Evolutionary conservation across 2,797 vertebrate species (phyloP), one percentile per base, ranked within the genome.

Genomic region (Catostomus latipinnis): DNA sequence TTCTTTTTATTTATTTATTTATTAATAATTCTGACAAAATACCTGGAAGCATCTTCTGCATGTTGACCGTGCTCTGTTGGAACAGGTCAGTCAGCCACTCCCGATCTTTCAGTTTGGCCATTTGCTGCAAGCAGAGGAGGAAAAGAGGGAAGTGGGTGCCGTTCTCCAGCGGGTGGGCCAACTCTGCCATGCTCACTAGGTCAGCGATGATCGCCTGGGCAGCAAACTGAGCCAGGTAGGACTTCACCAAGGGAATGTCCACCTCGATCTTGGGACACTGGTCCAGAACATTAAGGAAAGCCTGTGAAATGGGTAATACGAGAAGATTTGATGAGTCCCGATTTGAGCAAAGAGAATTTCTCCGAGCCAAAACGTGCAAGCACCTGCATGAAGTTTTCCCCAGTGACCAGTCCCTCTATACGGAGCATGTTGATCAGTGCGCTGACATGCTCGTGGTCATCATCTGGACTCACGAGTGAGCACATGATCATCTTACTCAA

Each of bases 21-120:
- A n/a, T n/a, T n/a, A n/a, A n/a, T 18, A 18, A 18, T 18, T 18
- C 22, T 34, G 34, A 34, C 34, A 34, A 34, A 34, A 78, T 92
- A 99, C 98, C 97, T 92, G 98, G 97, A 78, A 99, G 93, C 97
- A 99, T 99, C 91, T 97, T 99, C 93, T 98, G 96, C 97, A 99
- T 99, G 87, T 96, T 98, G 92, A 99, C 96, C 91, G 96, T 97
- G 94, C 97, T 98, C 92, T 95, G 96, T 91, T 96, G 96, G 92
- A 99, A 98, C 85, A 98, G 88, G 84, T 98, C 97, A 0, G 96
- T 96, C 82, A 99, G 93, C 98, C 97, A 98, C 87, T 99, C 97
- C 8, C 95, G 94, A 90, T 98, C 97, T 91, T 95, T 96, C 84
- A 99, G 90, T 91, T 97, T 98, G 89, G 97, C 96, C 63, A 96